Base-by-base conservation (phyloP, 2,113 vertebrate species). In the Protomyctophum bolini region DNA sequence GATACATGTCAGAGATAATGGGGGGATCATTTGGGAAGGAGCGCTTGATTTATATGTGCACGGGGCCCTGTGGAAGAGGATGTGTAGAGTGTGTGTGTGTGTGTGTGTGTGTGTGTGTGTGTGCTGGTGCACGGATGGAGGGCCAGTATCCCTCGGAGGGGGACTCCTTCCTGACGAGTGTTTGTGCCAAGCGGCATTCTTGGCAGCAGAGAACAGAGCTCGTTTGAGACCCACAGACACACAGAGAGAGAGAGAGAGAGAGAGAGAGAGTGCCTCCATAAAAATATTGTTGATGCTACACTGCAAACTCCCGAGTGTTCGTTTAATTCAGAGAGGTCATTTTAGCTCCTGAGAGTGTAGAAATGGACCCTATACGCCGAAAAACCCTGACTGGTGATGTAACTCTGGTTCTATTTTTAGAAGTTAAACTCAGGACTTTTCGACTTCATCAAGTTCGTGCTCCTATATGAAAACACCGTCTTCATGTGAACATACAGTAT, bases 1-100 rank as follows among this genome's bases (percentile, higher is more conserved):
- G 81, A 90, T 86, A 71, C 51, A 82, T 84, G 80, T 86, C 80
- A 86, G 64, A 70, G 79, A 74, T 79, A 84, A 83, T 72, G 72
- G 60, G 47, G 47, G 70, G 62, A 70, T 74, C n/a, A 33, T 46
- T 80, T 68, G 68, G 68, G 77, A 83, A 41, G n/a, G 71, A 56
- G 54, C 10, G 29, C 79, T 79, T 88, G 83, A 87, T 89, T 89
- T 84, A 85, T 85, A 79, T 58, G 9, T 66, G 70, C 12, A 10
- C 8, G 72, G 75, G 73, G 62, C 51, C 63, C 49, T 75, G 45
- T 81, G 72, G 75, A 85, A 71, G 28, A 72, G 64, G 59, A 79
- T 66, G 59, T 52, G 33, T 41, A n/a, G n/a, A n/a, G 63, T 82
- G 76, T 78, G 80, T 75, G n/a, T 11, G 54, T 55, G 54, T 55